phyloP scores from a whole-genome alignment of 2,888 invertebrate genomes.

The Meiosimyza platycephala region DNA sequence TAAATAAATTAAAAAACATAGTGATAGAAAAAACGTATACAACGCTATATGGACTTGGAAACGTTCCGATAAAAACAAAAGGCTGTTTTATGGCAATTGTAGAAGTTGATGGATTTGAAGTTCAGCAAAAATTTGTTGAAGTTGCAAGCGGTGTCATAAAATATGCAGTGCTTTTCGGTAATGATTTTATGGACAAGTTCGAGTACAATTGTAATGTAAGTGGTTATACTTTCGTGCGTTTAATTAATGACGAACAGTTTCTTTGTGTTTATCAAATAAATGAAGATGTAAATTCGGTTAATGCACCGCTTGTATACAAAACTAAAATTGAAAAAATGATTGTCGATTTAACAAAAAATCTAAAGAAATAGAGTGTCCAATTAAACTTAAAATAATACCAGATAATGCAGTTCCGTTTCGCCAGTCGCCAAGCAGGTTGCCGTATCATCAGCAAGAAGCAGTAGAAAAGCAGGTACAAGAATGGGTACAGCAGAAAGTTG shows the following conservation, averaged over 20 bases:
- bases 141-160: conserved; percentile 30
- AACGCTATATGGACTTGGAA: conserved; percentile 35
- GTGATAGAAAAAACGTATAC: conserved; percentile 12
- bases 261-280: conserved; percentile 19
- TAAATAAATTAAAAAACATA: too few species aligned
- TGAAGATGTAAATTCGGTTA: conserved; percentile 15
- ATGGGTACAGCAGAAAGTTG: conserved; percentile 36
- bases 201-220: conserved; percentile 19
- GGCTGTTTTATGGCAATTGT: background rate
- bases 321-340: conserved; percentile 26
- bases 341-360: conserved; percentile 28
- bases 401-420: conserved; percentile 37
- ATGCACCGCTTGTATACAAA: conserved; percentile 26
- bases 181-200: conserved; percentile 35
- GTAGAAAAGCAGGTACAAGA: conserved; percentile 38
- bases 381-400: conserved; percentile 37
- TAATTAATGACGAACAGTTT: background rate
- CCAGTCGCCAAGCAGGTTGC: conserved; percentile 37
- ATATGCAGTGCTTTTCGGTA: conserved; percentile 33
- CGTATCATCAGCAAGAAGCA: conserved; percentile 30
- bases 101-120: conserved; percentile 21
- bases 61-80: too few species aligned
- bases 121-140: conserved; percentile 30
- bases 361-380: conserved; percentile 29
- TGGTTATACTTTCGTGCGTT: conserved; percentile 29